A percentile compares a stretch with the other conserved stretches of the same genome.
Evolutionary conservation across 2,113 vertebrate genomes (phyloP).

Genomic region (Pica pica): DNA sequence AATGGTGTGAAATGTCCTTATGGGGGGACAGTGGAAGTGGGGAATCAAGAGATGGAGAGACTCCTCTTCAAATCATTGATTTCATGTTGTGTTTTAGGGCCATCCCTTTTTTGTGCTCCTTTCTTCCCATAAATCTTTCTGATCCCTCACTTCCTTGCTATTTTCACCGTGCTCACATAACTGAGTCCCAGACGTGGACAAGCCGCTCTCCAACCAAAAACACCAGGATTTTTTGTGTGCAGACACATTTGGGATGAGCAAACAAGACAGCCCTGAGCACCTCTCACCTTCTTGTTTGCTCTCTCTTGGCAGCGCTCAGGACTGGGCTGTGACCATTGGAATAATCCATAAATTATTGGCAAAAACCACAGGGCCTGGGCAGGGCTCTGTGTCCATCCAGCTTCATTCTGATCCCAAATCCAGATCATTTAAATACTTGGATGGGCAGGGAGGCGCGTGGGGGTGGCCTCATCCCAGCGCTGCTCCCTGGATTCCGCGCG

Average conservation of each 20-base stretch:
- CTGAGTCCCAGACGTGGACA: neutral
- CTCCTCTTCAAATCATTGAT: neutral
- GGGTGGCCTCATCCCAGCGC: neutral
- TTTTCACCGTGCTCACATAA: neutral
- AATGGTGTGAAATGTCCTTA: neutral
- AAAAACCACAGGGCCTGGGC: neutral
- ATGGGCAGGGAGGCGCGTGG: neutral
- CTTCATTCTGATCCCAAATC: neutral
- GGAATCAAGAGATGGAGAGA: neutral
- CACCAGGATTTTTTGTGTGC: rapidly evolving
- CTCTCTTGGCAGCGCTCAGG: neutral
- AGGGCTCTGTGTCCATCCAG: neutral
- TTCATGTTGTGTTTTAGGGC: neutral
- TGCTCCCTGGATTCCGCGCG: neutral
- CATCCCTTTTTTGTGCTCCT: neutral
- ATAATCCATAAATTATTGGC: neutral
- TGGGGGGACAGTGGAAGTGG: rapidly evolving
- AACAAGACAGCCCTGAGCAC: neutral
- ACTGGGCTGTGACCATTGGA: neutral
- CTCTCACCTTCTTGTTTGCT: neutral
- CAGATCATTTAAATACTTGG: neutral
- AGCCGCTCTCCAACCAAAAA: neutral
- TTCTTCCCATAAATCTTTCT: neutral
- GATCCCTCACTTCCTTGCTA: neutral
- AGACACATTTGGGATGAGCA: neutral